Percentiles rank a stretch among this genome's conserved stretches.
Evolutionary conservation across 1,140 invertebrate species (phyloP).

Genomic region (Achroia grisella): DNA sequence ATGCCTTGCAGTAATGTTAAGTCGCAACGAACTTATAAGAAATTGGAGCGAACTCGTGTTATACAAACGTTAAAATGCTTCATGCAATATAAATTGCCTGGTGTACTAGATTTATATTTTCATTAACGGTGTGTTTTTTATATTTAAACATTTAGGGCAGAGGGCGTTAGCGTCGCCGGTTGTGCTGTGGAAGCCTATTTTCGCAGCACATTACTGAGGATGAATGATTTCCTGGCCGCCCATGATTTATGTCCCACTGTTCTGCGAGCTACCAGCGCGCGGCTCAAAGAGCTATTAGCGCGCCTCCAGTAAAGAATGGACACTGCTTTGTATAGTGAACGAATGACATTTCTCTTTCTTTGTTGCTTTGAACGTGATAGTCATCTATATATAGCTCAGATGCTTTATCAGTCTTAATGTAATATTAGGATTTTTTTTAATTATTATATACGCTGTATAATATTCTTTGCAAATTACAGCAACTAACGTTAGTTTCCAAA

Average conservation of each 20-base stretch:
- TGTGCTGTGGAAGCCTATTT: slow-evolving; percentile 59
- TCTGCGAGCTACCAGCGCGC: slow-evolving; percentile 28
- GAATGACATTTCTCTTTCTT: slow-evolving; percentile 57
- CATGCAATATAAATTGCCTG: slow-evolving; percentile 21
- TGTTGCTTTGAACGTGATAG: slow-evolving; percentile 20
- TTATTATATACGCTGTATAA: too few species aligned
- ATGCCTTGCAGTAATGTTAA: too few species aligned
- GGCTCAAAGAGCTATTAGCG: slow-evolving; percentile 48
- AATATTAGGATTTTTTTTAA: too few species aligned
- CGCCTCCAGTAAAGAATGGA: slow-evolving; percentile 48
- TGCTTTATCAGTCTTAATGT: too few species aligned
- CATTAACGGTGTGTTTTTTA: slow-evolving; percentile 44
- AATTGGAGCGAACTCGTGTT: slow-evolving; percentile 2
- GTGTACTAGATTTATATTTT: slow-evolving; percentile 47
- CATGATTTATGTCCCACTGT: slow-evolving; percentile 60
- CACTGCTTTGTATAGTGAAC: slow-evolving; percentile 49
- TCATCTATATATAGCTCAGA: not conserved
- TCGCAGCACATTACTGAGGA: slow-evolving; percentile 70
- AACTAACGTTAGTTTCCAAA: too few species aligned
- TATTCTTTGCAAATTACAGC: too few species aligned
- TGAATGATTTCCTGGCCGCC: slow-evolving; percentile 66
- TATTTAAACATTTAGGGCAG: slow-evolving; percentile 56
- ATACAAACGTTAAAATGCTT: not conserved
- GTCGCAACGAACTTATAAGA: not conserved
- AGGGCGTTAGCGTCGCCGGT: slow-evolving; percentile 45